Evolutionary conservation across 1,140 invertebrate genomes (phyloP).

Genomic region (Geopemphigus sp.): DNA sequence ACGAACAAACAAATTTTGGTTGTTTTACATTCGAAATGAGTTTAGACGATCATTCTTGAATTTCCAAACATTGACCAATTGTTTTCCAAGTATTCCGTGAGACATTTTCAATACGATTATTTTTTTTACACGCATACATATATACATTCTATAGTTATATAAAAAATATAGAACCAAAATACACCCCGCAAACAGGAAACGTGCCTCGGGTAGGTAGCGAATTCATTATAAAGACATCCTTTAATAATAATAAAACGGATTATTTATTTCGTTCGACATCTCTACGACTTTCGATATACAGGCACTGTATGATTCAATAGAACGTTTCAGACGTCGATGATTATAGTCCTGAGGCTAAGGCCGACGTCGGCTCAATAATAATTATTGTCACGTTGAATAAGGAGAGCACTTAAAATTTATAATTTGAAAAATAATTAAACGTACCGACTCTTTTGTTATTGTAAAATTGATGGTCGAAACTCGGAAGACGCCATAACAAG

Average conservation of each 20-base stretch:
- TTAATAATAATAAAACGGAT: neutral
- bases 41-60: constrained; percentile 8
- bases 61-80: neutral
- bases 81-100: neutral
- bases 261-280: constrained; percentile 1
- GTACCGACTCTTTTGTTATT: constrained; percentile 21
- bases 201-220: neutral
- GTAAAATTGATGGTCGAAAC: neutral
- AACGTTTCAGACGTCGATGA: neutral
- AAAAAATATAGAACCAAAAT: neutral
- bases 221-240: constrained; percentile 1
- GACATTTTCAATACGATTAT: neutral
- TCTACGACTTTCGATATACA: neutral
- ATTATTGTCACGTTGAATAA: constrained; percentile 3
- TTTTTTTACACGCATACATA: neutral
- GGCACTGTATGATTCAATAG: neutral
- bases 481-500: constrained; percentile 28
- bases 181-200: neutral
- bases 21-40: constrained; percentile 15
- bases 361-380: constrained; percentile 7
- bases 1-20: neutral
- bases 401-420: neutral
- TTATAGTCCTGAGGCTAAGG: neutral
- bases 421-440: constrained; percentile 35
- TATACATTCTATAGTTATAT: neutral